Evolutionary conservation across 1,140 invertebrate genomes (phyloP).

Genomic region (Steinernema khuongi): DNA sequence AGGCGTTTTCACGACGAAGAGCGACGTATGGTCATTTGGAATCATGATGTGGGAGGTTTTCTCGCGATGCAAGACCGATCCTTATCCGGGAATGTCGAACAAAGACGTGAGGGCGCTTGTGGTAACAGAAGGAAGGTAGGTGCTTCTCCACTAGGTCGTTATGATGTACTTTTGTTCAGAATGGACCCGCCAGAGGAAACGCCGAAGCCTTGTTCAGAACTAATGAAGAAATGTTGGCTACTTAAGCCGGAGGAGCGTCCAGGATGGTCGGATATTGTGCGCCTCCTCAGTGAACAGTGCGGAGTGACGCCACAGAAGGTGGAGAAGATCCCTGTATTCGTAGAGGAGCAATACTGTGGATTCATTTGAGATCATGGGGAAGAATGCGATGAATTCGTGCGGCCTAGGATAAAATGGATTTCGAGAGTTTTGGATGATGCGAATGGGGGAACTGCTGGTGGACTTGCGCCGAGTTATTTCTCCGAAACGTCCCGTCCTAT

Average conservation of each 20-base stretch:
- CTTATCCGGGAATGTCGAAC: constrained; percentile 27
- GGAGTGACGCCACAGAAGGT: background rate
- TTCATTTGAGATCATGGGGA: background rate
- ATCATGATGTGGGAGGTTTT: constrained; percentile 34
- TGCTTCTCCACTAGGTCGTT: background rate
- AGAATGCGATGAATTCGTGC: background rate
- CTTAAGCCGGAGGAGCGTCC: constrained; percentile 23
- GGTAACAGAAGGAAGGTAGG: constrained; percentile 9
- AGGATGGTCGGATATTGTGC: constrained; percentile 8
- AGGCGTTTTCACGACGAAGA: constrained; percentile 20
- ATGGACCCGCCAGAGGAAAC: constrained; percentile 24
- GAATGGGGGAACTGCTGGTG: no score
- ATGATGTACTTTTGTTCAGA: background rate
- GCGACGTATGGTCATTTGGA: constrained; percentile 28
- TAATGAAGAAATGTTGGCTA: constrained; percentile 27
- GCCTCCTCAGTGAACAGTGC: constrained; percentile 14
- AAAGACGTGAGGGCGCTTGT: constrained; percentile 19
- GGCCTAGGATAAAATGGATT: no score
- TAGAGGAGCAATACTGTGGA: background rate
- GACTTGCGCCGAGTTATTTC: no score
- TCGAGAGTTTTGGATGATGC: no score
- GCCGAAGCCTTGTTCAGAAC: background rate
- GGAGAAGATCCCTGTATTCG: background rate
- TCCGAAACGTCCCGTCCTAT: no score
- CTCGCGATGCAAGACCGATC: constrained; percentile 29